Evolutionary conservation across 1,140 invertebrate species (phyloP).

Genomic region (Bradynema listronoti): DNA sequence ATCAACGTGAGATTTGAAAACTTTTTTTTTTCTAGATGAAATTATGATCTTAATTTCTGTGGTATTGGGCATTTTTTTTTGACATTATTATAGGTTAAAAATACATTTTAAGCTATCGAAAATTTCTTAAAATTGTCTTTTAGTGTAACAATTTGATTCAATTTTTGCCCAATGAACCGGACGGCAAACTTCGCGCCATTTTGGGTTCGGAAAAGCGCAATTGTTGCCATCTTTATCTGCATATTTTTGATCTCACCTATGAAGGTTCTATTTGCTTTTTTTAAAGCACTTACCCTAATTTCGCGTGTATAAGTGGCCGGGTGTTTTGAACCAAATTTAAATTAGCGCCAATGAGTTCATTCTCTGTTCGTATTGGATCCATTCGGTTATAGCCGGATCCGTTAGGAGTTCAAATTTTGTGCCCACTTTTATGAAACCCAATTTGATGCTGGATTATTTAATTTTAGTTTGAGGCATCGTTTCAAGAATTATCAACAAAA

Average conservation of each 20-base stretch:
- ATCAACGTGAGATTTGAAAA: slow-evolving; percentile 29
- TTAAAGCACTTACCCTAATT: too few relatives aligned
- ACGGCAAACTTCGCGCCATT: slow-evolving; percentile 24
- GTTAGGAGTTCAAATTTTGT: too few relatives aligned
- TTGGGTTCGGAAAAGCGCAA: slow-evolving; percentile 40
- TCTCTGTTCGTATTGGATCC: too few relatives aligned
- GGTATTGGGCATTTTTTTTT: not conserved
- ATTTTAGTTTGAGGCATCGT: not conserved
- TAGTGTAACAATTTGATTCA: slow-evolving; percentile 35
- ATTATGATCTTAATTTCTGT: not conserved
- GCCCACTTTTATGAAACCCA: too few relatives aligned
- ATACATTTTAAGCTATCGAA: not conserved
- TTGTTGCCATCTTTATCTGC: slow-evolving; percentile 39
- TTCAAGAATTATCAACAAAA: too few relatives aligned
- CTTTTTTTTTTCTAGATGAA: not conserved
- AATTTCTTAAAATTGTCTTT: slow-evolving; percentile 20
- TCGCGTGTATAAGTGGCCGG: too few relatives aligned
- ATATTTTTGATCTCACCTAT: not conserved
- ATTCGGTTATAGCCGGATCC: too few relatives aligned
- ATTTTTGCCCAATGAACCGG: slow-evolving; percentile 21
- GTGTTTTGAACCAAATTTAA: too few relatives aligned
- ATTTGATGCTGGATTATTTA: not conserved
- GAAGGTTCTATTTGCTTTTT: not conserved
- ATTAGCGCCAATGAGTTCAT: too few relatives aligned
- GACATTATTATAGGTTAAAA: not conserved